Evolutionary conservation across 1,140 invertebrate genomes (phyloP), one percentile per base, ranked within the genome.

Genomic region (Lordiphosa clarofinis): DNA sequence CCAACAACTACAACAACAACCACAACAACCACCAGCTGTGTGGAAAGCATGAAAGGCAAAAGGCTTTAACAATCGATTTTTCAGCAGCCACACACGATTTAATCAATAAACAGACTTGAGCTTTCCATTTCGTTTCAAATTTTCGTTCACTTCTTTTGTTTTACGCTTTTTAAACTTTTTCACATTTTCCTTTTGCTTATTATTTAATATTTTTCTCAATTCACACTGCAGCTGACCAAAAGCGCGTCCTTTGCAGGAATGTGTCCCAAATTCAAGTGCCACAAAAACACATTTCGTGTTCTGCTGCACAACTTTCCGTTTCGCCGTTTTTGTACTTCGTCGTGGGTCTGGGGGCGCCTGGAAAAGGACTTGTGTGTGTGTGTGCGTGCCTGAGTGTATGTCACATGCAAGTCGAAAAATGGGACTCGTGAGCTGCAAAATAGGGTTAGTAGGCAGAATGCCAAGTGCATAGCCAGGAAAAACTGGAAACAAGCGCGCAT

Each of bases 361-460:
- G 59, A 70, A 48, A 56, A 56, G 67, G 47, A 67, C 67, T 66
- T 47, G 50, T 42, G 36, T 52, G 49, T 64, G 48, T 47, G 13
- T 50, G 36, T 39, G 52, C 49, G 57, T 49, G 44, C 12, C 13
- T 44, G 37, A 52, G 48, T 35, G 24, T 12, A 28, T 54, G 12
- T 42, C 48, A 39, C 44, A 64, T 79, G 70, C 71, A 79, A 68
- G 46, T 58, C 33, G 57, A 56, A 87, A 87, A 88, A 86, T 88
- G 87, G 86, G 86, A 87, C 86, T 88, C 79, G 73, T 67, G 43
- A 58, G 86, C 72, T 76, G 72, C 58, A 84, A 88, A 88, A 88
- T 88, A 88, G 86, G 86, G 86, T 88, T 88, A 88, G 86, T 88
- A 88, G 86, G 86, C 86, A 86, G 86, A 87, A 87, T 88, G 86